Evolutionary conservation across 2,797 vertebrate species (phyloP).

Genomic region (Pangasius macronema): DNA sequence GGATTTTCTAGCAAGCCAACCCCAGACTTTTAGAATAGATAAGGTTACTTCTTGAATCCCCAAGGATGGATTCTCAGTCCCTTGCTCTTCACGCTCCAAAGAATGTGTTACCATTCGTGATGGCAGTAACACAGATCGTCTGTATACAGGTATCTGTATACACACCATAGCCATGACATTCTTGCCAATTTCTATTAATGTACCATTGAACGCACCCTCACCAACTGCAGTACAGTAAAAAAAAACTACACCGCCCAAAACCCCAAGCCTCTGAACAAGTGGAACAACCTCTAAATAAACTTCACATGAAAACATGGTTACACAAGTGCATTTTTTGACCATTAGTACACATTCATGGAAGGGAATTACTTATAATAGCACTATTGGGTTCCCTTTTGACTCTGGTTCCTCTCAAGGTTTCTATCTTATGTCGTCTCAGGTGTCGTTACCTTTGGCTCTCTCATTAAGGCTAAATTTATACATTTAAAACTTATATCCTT

Average conservation of each 20-base stretch:
- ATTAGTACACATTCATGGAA: no score
- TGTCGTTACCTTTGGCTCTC: no score
- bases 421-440: no score
- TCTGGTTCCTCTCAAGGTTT: no score
- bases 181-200: not conserved
- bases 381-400: no score
- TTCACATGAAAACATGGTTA: no score
- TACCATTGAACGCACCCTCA: not conserved
- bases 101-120: not conserved
- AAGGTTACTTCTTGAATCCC: not conserved
- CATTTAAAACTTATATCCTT: no score
- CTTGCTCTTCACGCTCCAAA: not conserved
- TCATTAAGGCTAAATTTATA: no score
- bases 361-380: no score
- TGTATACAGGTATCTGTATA: not conserved
- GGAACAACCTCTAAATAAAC: no score
- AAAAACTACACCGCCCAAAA: not conserved
- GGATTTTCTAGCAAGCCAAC: not conserved
- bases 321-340: no score
- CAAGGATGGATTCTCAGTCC: not conserved
- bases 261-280: not conserved
- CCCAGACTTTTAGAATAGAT: not conserved
- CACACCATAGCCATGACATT: not conserved
- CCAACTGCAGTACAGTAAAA: not conserved
- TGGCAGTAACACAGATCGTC: not conserved